Evolutionary conservation across 2,113 vertebrate genomes (phyloP).

Genomic region (Leucopsar rothschildi): DNA sequence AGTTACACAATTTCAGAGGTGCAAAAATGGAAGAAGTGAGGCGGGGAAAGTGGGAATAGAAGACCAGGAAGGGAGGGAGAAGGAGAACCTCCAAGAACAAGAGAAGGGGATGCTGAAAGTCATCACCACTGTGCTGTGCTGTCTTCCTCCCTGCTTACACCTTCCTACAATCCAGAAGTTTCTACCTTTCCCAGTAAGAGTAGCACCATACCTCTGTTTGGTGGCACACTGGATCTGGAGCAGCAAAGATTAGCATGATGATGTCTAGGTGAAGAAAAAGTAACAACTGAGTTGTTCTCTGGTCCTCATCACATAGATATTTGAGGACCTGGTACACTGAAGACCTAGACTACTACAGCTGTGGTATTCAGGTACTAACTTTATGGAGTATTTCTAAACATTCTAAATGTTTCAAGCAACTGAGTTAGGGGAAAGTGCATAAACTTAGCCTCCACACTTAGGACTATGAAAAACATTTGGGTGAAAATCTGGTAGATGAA

Average conservation of each 20-base stretch:
- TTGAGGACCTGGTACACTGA: neutral
- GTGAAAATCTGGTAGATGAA: neutral
- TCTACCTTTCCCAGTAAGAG: neutral
- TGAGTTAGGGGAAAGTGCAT: neutral
- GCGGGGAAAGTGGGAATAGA: neutral
- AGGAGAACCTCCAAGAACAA: neutral
- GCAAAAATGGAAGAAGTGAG: constrained; percentile 13
- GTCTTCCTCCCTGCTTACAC: neutral
- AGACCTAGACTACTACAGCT: neutral
- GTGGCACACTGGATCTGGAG: neutral
- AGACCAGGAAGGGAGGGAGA: neutral
- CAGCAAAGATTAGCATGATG: neutral
- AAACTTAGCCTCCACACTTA: neutral
- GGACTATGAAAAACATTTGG: neutral
- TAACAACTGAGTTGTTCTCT: neutral
- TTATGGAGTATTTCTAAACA: neutral
- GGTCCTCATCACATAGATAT: rapidly evolving
- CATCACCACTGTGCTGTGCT: neutral
- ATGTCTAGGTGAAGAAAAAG: neutral
- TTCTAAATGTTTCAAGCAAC: neutral
- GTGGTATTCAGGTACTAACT: neutral
- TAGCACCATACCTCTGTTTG: neutral
- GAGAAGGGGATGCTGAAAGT: neutral
- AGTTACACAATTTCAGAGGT: constrained; percentile 45
- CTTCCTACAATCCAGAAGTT: neutral